Conservation (phyloP, 2,888 invertebrate species). For the Chrysina gloriosa region DNA sequence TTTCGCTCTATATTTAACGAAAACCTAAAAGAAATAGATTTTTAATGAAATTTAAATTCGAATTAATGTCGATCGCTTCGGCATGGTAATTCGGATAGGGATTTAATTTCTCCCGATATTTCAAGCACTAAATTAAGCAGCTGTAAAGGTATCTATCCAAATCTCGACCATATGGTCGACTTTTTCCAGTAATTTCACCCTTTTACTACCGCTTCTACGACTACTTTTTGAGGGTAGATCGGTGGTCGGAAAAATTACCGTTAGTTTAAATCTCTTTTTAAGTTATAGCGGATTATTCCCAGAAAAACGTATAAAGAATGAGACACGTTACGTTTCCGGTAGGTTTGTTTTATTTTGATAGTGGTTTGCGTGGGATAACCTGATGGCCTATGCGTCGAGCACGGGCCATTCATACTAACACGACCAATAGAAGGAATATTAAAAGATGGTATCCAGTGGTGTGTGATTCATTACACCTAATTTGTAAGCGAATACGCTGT, state of each 20-base stretch:
- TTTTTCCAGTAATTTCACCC: conserved; percentile 34
- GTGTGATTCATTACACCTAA: conserved; percentile 53
- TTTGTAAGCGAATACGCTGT: conserved; percentile 49
- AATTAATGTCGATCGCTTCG: conserved; percentile 47
- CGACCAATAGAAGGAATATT: conserved; percentile 48
- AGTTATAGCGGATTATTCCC: conserved; percentile 44
- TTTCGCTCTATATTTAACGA: background rate
- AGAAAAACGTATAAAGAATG: conserved; percentile 33
- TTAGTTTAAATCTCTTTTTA: conserved; percentile 38
- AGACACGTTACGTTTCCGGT: conserved; percentile 57
- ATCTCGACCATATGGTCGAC: conserved; percentile 48
- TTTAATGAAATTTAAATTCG: conserved; percentile 22
- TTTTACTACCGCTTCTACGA: conserved; percentile 39
- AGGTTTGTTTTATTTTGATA: conserved; percentile 57
- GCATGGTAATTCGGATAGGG: conserved; percentile 47
- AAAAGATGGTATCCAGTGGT: conserved; percentile 51
- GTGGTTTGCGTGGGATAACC: conserved; percentile 57
- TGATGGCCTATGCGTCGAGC: conserved; percentile 56
- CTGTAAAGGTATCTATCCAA: conserved; percentile 40
- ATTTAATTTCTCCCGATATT: conserved; percentile 46
- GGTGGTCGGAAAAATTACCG: conserved; percentile 25
- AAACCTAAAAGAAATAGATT: background rate
- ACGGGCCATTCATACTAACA: conserved; percentile 53
- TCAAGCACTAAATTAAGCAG: conserved; percentile 46
- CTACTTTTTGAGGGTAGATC: conserved; percentile 13